Percentiles rank a stretch among this genome's conserved stretches.
Evolutionary conservation across 2,797 vertebrate species (phyloP).

Genomic region (Chloroceryle amazona): DNA sequence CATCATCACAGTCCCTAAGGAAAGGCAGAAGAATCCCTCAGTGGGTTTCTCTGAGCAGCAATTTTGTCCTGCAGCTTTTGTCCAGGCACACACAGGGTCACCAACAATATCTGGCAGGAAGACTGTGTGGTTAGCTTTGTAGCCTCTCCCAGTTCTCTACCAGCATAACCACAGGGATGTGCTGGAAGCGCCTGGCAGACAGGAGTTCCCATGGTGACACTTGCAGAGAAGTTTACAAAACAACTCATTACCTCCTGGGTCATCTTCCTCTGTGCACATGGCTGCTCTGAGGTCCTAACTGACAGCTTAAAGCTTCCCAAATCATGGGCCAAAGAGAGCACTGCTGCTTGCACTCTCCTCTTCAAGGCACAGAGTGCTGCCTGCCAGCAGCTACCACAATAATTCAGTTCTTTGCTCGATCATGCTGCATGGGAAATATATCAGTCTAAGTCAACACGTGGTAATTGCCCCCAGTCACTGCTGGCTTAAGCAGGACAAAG

Average conservation of each 20-base stretch:
- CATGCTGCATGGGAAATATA: neutral
- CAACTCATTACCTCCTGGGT: constrained; percentile 18
- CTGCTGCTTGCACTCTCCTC: neutral
- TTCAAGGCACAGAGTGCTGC: neutral
- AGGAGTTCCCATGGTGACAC: constrained; percentile 27
- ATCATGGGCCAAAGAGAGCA: neutral
- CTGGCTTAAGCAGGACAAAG: neutral
- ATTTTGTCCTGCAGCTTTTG: constrained; percentile 39
- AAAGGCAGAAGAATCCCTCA: constrained; percentile 26
- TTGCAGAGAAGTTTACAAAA: constrained; percentile 43
- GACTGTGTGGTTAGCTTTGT: neutral
- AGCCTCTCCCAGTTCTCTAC: constrained; percentile 31
- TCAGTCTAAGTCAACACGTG: neutral
- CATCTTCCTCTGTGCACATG: constrained; percentile 7
- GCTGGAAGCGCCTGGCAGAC: neutral
- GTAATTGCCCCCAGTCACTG: neutral
- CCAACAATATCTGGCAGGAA: constrained; percentile 50
- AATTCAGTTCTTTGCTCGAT: neutral
- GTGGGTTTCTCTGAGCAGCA: neutral
- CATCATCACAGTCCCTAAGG: neutral
- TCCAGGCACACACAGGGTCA: constrained; percentile 28
- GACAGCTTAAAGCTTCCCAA: neutral
- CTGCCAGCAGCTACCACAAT: constrained; percentile 11
- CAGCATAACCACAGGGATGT: constrained; percentile 18
- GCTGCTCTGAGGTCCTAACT: neutral